These are phyloP conservation scores for Stichodactyla helianthus DNA, from an alignment of 64 coral and sea anemone species.

Conservation along the genomic window DNA sequence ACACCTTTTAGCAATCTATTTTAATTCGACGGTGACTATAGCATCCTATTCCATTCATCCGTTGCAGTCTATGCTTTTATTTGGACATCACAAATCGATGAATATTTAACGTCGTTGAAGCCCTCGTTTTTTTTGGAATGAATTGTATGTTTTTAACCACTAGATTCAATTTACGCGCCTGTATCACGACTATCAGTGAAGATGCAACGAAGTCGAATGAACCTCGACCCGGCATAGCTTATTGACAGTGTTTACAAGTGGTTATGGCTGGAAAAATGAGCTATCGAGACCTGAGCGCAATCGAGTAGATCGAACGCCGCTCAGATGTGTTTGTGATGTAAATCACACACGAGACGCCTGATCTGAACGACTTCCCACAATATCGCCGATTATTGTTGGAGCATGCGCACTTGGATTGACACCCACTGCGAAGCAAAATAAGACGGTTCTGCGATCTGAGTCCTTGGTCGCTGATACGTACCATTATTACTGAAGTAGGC, in stretches of 20 bases:
- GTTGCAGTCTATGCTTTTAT: background rate
- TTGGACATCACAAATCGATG: background rate
- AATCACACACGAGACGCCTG: slow-evolving; percentile 46
- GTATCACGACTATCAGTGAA: background rate
- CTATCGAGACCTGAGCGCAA: background rate
- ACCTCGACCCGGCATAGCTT: background rate
- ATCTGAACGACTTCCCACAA: slow-evolving; percentile 53
- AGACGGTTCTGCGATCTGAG: slow-evolving; percentile 47
- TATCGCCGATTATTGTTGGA: slow-evolving; percentile 74
- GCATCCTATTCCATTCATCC: too few relatives aligned
- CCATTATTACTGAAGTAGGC: background rate
- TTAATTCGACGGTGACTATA: background rate
- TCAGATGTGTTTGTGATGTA: slow-evolving; percentile 59
- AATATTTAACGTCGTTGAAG: background rate
- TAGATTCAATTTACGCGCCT: too few relatives aligned
- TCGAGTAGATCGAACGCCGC: slow-evolving; percentile 1
- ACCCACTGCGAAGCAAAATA: slow-evolving; percentile 68
- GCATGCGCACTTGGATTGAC: slow-evolving; percentile 40
- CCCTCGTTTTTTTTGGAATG: background rate
- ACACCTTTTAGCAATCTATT: too few relatives aligned
- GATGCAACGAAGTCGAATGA: background rate
- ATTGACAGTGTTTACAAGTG: slow-evolving; percentile 4
- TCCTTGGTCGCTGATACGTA: slow-evolving; percentile 22
- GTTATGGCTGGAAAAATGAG: background rate
- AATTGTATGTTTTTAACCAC: background rate